Evolutionary conservation across 1,140 invertebrate species (phyloP).

Genomic region (Drosophila fuyamai): DNA sequence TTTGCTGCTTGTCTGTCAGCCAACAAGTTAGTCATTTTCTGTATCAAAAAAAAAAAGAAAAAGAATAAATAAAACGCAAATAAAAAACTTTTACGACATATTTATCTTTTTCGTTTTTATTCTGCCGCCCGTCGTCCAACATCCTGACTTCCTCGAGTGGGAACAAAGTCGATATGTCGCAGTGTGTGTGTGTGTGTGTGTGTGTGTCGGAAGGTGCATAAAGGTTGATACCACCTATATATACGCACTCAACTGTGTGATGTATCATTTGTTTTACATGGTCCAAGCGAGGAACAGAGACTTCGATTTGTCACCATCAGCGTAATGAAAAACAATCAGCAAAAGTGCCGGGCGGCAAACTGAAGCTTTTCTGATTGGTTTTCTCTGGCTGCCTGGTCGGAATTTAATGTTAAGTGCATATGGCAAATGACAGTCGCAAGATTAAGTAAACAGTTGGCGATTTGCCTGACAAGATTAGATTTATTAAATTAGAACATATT

Average conservation of each 20-base stretch:
- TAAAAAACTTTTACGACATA: slow-evolving; percentile 81
- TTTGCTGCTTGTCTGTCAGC: slow-evolving; percentile 59
- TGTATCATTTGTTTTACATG: slow-evolving; percentile 78
- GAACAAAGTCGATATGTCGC: slow-evolving; percentile 18
- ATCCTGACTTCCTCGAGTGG: slow-evolving; percentile 40
- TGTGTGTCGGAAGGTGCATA: slow-evolving; percentile 62
- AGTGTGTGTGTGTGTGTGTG: slow-evolving; percentile 16
- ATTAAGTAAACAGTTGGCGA: slow-evolving; percentile 45
- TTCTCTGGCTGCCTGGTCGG: slow-evolving; percentile 3
- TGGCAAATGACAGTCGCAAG: slow-evolving; percentile 47
- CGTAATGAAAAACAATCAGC: slow-evolving; percentile 78
- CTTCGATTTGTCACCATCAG: slow-evolving; percentile 79
- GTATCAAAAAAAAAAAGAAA: slow-evolving; percentile 64
- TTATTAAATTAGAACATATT: slow-evolving; percentile 37
- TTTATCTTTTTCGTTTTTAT: slow-evolving; percentile 69
- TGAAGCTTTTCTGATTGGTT: slow-evolving; percentile 67
- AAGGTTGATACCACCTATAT: slow-evolving; percentile 58
- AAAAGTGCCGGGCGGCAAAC: slow-evolving; percentile 60
- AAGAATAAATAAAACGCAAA: slow-evolving; percentile 70
- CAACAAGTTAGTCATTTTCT: slow-evolving; percentile 80
- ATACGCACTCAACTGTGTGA: slow-evolving; percentile 61
- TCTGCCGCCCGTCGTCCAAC: slow-evolving; percentile 25
- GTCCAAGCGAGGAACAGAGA: slow-evolving; percentile 56
- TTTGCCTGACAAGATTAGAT: slow-evolving; percentile 37
- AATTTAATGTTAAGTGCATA: slow-evolving; percentile 46